Base-by-base conservation (phyloP, 2,797 vertebrate genomes). In the Dendrocincla fuliginosa region DNA sequence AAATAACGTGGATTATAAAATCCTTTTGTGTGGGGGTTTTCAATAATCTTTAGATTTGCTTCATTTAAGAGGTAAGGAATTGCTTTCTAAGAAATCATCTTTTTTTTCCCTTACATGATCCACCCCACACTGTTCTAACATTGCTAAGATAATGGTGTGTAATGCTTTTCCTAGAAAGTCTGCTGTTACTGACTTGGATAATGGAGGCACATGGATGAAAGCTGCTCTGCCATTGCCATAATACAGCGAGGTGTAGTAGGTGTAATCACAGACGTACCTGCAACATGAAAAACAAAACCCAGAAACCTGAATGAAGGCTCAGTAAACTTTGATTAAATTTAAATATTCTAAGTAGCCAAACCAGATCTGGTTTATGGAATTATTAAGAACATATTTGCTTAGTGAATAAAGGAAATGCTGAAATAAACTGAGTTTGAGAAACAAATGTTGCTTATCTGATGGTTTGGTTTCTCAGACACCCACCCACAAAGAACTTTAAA, bases 191-290 rank as follows among this genome's bases (percentile, higher is more conserved):
- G 73, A 30, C 17, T 32, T 60, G 13, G 98, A 98, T 87, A 97
- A 87, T 2, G 97, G 97, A 35, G 98, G 98, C 17, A 99, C 83
- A 0, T 98, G 98, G 96, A 99, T 98, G 89, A 99, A 97, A 8
- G 95, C 98, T 3, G 98, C 98, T 49, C 89, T 98, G 59, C 98
- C 95, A 23, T 96, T 87, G 67, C 98, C 97, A 0, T 97, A 97
- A 87, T 98, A 96, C 84, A 99, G 95, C 10, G 98, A 99, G 76
- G 97, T 82, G 92, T 98, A 99, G 94, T 98, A 98, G 23, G 97
- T 98, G 93, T 98, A 99, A 97, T 99, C 98, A 35, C 98, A 99
- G 94, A 98, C 86, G 77, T 98, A 98, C 95, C 98, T 99, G 97
- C 84, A 93, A n/a, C 20, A 44, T 70, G 61, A 39, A 42, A 59